phyloP scores from a whole-genome alignment of 2,888 invertebrate species.

The Luperina testacea region DNA sequence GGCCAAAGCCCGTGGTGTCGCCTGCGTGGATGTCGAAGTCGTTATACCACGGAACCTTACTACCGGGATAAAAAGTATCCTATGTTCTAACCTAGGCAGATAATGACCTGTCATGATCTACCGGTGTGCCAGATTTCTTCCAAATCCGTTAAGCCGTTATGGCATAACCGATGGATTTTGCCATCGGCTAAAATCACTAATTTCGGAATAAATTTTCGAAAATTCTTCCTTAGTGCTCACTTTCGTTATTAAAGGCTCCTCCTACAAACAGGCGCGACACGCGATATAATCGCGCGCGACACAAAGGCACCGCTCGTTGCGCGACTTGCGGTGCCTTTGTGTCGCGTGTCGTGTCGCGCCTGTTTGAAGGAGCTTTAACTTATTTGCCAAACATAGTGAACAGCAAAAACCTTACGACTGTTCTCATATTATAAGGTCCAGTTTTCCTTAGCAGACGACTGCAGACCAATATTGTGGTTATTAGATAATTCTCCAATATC shows the following conservation, averaged over 20 bases:
- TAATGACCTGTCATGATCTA: background rate
- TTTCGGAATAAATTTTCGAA: background rate
- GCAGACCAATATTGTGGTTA: background rate
- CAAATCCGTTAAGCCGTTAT: background rate
- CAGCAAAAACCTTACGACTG: background rate
- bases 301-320: too few relatives aligned
- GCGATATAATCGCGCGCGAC: too few relatives aligned
- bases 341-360: too few relatives aligned
- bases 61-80: background rate
- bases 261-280: too few relatives aligned
- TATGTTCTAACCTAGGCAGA: background rate
- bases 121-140: background rate
- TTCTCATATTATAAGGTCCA: too few relatives aligned
- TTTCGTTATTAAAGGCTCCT: background rate
- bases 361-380: background rate
- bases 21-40: background rate
- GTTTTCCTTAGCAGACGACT: background rate
- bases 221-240: background rate
- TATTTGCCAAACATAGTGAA: background rate
- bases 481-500: background rate
- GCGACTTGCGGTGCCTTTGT: too few relatives aligned
- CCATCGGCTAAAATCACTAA: background rate
- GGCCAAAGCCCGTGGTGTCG: background rate
- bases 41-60: background rate
- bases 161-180: background rate